phyloP scores from a whole-genome alignment of 2,797 vertebrate genomes.

The Myotis planiceps region DNA sequence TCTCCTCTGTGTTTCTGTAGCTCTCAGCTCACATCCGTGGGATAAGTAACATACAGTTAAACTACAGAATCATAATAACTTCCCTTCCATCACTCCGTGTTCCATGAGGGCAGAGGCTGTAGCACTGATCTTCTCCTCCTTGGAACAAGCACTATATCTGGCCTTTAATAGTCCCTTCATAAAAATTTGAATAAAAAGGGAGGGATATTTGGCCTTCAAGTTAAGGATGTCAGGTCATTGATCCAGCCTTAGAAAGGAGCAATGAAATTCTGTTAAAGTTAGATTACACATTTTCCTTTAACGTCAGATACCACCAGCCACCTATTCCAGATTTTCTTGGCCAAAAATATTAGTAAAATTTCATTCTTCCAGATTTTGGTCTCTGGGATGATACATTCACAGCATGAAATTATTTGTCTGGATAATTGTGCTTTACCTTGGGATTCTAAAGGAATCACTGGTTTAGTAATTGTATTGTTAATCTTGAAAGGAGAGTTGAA shows the following conservation, averaged over 20 bases:
- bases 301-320: not conserved
- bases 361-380: conserved; percentile 14
- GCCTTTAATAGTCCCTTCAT: not conserved
- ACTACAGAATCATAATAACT: not conserved
- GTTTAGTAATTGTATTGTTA: conserved; percentile 57
- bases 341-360: conserved; percentile 7
- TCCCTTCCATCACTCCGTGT: not conserved
- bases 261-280: not conserved
- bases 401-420: conserved; percentile 39
- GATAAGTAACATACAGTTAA: not conserved
- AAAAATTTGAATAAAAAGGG: not conserved
- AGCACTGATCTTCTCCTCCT: not conserved
- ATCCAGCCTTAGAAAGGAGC: not conserved
- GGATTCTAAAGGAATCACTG: conserved; percentile 21
- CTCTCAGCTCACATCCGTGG: not conserved
- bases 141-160: not conserved
- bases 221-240: not conserved
- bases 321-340: not conserved
- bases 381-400: not conserved
- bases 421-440: conserved; percentile 32
- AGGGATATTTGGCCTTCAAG: not conserved
- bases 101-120: not conserved
- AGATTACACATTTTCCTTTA: not conserved
- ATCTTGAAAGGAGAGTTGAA: conserved; percentile 61
- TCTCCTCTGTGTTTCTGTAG: not conserved